These are phyloP conservation scores for Pristionchus japonicus DNA, from an alignment of 2,888 invertebrate genomes.

Conservation along the genomic window DNA sequence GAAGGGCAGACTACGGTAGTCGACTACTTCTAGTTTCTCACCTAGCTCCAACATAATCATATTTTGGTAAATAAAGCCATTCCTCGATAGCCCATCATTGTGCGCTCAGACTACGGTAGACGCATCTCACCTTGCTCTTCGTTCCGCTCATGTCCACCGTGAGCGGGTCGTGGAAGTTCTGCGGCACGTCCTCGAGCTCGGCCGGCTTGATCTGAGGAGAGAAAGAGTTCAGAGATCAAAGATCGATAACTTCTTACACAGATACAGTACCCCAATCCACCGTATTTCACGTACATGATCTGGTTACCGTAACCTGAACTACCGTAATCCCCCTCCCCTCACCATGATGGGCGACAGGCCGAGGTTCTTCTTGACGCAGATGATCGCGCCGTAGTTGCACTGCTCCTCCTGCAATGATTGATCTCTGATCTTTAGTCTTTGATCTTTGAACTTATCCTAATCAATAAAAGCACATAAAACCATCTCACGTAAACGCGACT, in stretches of 20 bases:
- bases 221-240: no score
- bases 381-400: constrained; percentile 26
- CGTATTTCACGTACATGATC: not conserved
- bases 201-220: not conserved
- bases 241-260: not conserved
- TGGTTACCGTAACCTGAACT: not conserved
- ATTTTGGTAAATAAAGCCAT: not conserved
- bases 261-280: not conserved
- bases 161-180: not conserved
- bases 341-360: not conserved
- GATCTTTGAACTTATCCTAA: not conserved
- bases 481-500: not conserved
- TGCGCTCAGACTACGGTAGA: not conserved
- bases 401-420: not conserved
- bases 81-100: not conserved
- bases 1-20: not conserved
- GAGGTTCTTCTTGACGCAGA: constrained; percentile 35
- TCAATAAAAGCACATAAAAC: not conserved
- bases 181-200: not conserved
- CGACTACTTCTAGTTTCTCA: no score
- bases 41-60: no score
- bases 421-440: not conserved
- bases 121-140: not conserved
- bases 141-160: not conserved
- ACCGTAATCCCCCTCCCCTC: not conserved